A percentile compares a stretch with the other conserved stretches of the same genome.
Evolutionary conservation across 2,113 vertebrate species (phyloP).

Genomic region (Xyrauchen texanus): DNA sequence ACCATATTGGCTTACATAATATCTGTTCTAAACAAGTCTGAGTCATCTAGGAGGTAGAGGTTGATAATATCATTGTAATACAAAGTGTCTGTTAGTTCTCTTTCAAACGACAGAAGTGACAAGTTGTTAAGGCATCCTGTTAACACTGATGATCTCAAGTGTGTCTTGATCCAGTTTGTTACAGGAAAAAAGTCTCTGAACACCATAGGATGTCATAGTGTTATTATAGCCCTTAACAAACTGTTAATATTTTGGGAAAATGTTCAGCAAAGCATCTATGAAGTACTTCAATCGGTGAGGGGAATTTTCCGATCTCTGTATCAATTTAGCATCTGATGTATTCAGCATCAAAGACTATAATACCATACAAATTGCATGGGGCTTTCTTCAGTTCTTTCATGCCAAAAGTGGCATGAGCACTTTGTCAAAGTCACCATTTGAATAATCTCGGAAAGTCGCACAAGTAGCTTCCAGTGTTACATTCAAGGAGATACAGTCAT

Average conservation of each 20-base stretch:
- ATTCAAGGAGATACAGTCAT: conserved; percentile 34
- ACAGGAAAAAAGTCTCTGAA: neutral
- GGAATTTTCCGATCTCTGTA: no score
- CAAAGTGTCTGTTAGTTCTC: neutral
- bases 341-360: no score
- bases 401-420: neutral
- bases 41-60: neutral
- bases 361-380: no score
- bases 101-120: neutral
- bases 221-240: no score
- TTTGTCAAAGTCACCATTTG: conserved; percentile 19
- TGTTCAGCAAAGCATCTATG: no score
- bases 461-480: conserved; percentile 29
- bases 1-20: no score
- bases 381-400: no score
- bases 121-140: neutral
- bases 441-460: conserved; percentile 20
- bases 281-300: no score
- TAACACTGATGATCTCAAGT: neutral
- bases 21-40: no score
- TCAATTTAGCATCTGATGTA: no score
- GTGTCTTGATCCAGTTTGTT: neutral
- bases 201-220: no score
- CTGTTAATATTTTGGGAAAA: no score
- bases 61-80: neutral